Evolutionary conservation across 2,888 invertebrate species (phyloP).

Genomic region (Netelia inedita): DNA sequence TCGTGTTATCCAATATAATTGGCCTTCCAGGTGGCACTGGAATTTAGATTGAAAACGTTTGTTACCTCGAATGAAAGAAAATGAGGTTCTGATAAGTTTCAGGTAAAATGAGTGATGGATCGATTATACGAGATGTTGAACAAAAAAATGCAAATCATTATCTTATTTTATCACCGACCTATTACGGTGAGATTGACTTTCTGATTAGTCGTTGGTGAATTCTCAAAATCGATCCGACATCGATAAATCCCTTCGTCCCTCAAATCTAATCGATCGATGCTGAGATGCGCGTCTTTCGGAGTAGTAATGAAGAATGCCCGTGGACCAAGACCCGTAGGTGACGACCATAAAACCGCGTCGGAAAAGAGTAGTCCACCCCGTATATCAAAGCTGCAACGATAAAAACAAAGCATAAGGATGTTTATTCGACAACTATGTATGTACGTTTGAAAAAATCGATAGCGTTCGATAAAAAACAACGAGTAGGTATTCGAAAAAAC

Average conservation of each 20-base stretch:
- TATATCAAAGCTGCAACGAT: slow-evolving; percentile 87
- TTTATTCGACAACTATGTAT: too few species aligned
- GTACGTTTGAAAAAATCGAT: too few species aligned
- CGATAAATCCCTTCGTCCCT: slow-evolving; percentile 86
- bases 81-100: background rate
- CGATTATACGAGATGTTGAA: background rate
- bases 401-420: background rate
- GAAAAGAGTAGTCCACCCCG: slow-evolving; percentile 86
- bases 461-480: too few species aligned
- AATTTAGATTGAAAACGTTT: slow-evolving; percentile 66
- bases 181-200: slow-evolving; percentile 87
- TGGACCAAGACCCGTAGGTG: slow-evolving; percentile 86
- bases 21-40: slow-evolving; percentile 94
- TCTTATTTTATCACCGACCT: slow-evolving; percentile 81
- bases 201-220: slow-evolving; percentile 86
- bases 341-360: slow-evolving; percentile 87
- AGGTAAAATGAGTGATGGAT: background rate
- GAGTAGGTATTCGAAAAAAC: too few species aligned
- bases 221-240: slow-evolving; percentile 87
- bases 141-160: background rate
- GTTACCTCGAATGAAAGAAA: background rate
- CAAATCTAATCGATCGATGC: slow-evolving; percentile 84
- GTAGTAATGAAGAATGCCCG: slow-evolving; percentile 87
- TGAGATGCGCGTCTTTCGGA: slow-evolving; percentile 87
- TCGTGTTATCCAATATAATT: slow-evolving; percentile 90